These are phyloP conservation scores for Crematogaster levior DNA, from an alignment of 2,888 invertebrate species.

Conservation along the genomic window DNA sequence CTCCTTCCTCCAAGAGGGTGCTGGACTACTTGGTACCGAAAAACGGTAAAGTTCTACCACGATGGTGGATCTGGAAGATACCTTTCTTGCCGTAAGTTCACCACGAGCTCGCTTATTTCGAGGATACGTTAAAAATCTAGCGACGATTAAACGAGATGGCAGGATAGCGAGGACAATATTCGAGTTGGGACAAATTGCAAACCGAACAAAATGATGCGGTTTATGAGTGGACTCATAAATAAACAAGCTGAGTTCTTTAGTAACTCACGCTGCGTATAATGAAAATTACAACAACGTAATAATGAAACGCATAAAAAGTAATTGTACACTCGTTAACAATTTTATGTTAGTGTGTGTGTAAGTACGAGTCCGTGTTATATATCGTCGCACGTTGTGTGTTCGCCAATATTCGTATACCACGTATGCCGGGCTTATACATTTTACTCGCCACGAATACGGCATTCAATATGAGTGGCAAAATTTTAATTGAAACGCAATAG, in stretches of 20 bases:
- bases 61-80: conserved; percentile 11
- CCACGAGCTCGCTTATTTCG: neutral
- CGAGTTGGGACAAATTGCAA: neutral
- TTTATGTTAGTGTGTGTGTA: neutral
- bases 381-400: neutral
- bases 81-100: neutral
- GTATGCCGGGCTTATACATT: conserved; percentile 28
- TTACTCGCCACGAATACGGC: conserved; percentile 25
- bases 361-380: neutral
- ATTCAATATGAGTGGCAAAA: conserved; percentile 48
- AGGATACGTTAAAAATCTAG: conserved; percentile 4
- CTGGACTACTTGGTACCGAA: conserved; percentile 55
- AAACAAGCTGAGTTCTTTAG: conserved; percentile 30
- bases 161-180: neutral
- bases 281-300: conserved; percentile 45
- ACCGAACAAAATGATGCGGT: conserved; percentile 15
- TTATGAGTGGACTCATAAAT: conserved; percentile 38
- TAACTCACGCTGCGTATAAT: conserved; percentile 32
- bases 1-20: conserved; percentile 7
- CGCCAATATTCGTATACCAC: conserved; percentile 34
- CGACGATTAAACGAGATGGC: conserved; percentile 8
- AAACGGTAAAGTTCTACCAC: conserved; percentile 60
- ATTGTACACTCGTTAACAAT: conserved; percentile 42
- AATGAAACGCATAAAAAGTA: conserved; percentile 44
- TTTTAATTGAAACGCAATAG: conserved; percentile 61